Base-by-base conservation (phyloP, 2,888 invertebrate species). In the Hololepta plana region DNA sequence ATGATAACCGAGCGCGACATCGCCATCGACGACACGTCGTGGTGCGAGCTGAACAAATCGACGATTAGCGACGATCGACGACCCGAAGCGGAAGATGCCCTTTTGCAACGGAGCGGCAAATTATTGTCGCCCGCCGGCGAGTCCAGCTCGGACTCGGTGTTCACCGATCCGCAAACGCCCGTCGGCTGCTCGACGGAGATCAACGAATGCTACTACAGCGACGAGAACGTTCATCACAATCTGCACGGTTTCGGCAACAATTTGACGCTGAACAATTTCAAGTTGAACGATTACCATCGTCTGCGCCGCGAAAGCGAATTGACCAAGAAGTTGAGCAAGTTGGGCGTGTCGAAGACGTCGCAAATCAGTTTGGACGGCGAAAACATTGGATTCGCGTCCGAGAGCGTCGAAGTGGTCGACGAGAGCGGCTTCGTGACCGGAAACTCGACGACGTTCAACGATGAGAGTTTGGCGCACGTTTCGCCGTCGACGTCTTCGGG, bases 91-190 rank as follows among this genome's bases (percentile, higher is more conserved):
- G n/a, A n/a, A n/a, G n/a, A n/a, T 23, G 33, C 31, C 26, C 25
- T 12, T 28, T 29, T 30, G 27, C 23, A 26, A 26, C 20, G 27
- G 28, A n/a, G n/a, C n/a, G n/a, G n/a, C n/a, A n/a, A n/a, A n/a
- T n/a, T n/a, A 24, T 49, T 44, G 26, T 54, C 49, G 38, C 62
- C 60, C 38, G 64, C 59, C 44, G 61, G 58, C 45, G 64, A 60
- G 36, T 70, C 73, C 36, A 74, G 73, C 51, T 67, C 66, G 33
- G 69, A 71, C 43, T 76, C 77, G 46, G 67, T 75, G 51, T 77
- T 77, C 58, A 75, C 76, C 39, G 77, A 77, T 52, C 71, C 76
- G 39, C 62, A 65, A 20, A 55, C 55, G 49, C 66, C 67, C 46
- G 60, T 62, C 42, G 67, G 64, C 36, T 56, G 56, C 43, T 49